Conservation (phyloP, 2,888 invertebrate genomes). For the Priocnemis perturbator region DNA sequence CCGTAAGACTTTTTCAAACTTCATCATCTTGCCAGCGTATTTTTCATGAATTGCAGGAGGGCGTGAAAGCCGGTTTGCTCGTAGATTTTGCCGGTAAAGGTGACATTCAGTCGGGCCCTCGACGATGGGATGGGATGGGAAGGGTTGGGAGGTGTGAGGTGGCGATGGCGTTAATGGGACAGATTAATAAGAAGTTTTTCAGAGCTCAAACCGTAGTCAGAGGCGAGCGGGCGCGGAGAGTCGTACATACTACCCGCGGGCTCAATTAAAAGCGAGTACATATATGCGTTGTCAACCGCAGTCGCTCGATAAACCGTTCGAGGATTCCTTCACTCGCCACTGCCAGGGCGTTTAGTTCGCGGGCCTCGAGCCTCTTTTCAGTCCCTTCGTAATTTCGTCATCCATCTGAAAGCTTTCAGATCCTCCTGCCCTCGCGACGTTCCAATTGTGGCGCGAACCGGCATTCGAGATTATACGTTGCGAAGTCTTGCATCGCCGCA, state of each 20-base stretch:
- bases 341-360: background rate
- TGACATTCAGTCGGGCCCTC: conserved; percentile 3
- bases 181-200: conserved; percentile 38
- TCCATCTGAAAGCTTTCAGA: too few species aligned
- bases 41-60: conserved; percentile 5
- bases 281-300: conserved; percentile 2
- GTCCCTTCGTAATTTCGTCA: too few species aligned
- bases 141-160: background rate
- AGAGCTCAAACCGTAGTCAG: background rate
- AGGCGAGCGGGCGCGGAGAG: background rate
- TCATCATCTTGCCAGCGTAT: background rate
- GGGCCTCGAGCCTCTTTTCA: too few species aligned
- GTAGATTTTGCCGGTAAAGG: conserved; percentile 4
- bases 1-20: conserved; percentile 11
- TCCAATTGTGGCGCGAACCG: too few species aligned
- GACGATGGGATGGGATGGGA: background rate
- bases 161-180: conserved; percentile 30
- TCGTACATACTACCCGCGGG: conserved; percentile 1
- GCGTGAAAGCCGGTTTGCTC: conserved; percentile 1
- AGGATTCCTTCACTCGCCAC: conserved; percentile 17
- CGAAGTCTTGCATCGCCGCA: too few species aligned
- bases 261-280: conserved; percentile 15
- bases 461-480: too few species aligned
- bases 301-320: conserved; percentile 29
- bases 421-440: too few species aligned